Evolutionary conservation across 92 coral and sea anemone species (phyloP).

Genomic region (Anthopleura xanthogrammica): DNA sequence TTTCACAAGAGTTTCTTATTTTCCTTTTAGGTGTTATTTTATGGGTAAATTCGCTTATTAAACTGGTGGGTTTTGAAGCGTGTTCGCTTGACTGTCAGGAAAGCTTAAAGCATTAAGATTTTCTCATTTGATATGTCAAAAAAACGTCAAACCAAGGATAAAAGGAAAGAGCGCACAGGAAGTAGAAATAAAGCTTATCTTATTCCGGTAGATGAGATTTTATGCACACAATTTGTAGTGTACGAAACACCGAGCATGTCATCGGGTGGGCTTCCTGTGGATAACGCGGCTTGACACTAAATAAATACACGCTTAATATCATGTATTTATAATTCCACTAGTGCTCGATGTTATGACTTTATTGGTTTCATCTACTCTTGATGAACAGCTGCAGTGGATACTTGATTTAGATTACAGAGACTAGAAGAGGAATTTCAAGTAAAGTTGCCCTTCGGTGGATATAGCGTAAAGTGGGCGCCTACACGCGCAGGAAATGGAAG

Average conservation of each 20-base stretch:
- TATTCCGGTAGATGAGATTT: background rate
- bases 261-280: background rate
- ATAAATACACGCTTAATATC: background rate
- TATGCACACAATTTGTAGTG: background rate
- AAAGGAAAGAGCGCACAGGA: background rate
- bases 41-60: too few relatives aligned
- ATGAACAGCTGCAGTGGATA: background rate
- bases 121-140: background rate
- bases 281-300: background rate
- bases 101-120: too few relatives aligned
- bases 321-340: background rate
- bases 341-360: background rate
- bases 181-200: background rate
- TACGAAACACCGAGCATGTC: background rate
- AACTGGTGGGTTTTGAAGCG: too few relatives aligned
- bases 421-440: background rate
- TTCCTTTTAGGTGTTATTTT: background rate
- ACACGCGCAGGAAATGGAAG: background rate
- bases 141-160: background rate
- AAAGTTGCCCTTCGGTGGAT: background rate
- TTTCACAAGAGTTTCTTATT: too few relatives aligned
- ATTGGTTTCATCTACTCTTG: background rate
- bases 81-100: background rate
- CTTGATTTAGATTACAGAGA: background rate
- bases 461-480: background rate